These are phyloP conservation scores for Crematogaster levior DNA, from an alignment of 2,888 invertebrate genomes.

Conservation along the genomic window DNA sequence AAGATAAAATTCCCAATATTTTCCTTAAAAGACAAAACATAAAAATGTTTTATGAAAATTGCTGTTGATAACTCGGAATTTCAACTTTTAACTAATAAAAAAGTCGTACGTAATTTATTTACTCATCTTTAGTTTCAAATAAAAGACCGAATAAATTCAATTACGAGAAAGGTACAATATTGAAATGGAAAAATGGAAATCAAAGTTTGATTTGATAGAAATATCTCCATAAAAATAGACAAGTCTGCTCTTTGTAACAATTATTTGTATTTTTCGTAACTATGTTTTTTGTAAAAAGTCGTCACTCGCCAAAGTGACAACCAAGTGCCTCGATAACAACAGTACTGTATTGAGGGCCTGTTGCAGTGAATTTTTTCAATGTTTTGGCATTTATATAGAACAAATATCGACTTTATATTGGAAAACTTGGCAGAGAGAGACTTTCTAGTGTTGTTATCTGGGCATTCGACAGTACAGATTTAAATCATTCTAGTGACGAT, in stretches of 20 bases:
- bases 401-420: conserved; percentile 53
- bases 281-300: conserved; percentile 32
- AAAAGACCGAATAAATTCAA: conserved; percentile 17
- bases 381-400: conserved; percentile 53
- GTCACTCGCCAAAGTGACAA: conserved; percentile 43
- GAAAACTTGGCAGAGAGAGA: conserved; percentile 50
- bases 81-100: conserved; percentile 3
- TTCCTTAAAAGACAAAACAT: neutral
- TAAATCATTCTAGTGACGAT: conserved; percentile 50
- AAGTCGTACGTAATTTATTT: conserved; percentile 19
- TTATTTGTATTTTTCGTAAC: conserved; percentile 48
- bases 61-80: neutral
- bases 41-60: neutral
- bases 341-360: conserved; percentile 31
- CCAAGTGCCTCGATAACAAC: conserved; percentile 46
- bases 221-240: conserved; percentile 31
- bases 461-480: conserved; percentile 49
- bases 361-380: conserved; percentile 51
- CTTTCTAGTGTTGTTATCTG: conserved; percentile 44
- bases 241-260: conserved; percentile 42
- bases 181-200: conserved; percentile 42
- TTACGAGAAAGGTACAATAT: conserved; percentile 14
- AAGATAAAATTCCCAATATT: neutral
- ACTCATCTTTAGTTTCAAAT: conserved; percentile 8
- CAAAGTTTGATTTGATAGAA: conserved; percentile 37